Percentiles rank a stretch among this genome's conserved stretches.
These are phyloP conservation scores for Papilio glaucus DNA, from an alignment of 1,140 invertebrate species.

Conservation along the genomic window DNA sequence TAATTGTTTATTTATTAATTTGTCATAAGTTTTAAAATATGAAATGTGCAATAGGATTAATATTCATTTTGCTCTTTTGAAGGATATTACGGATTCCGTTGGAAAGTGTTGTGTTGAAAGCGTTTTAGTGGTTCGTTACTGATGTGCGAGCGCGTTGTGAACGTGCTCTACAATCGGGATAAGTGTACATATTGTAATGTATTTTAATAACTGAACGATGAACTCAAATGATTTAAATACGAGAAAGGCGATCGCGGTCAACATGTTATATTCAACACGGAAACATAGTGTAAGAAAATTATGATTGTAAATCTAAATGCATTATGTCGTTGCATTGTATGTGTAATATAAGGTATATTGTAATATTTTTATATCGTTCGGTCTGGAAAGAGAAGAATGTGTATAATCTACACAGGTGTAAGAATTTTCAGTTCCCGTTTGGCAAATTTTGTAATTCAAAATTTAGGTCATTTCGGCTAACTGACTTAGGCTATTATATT, in stretches of 20 bases:
- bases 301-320: conserved; percentile 77
- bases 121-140: neutral
- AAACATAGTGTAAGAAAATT: conserved; percentile 64
- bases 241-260: conserved; percentile 9
- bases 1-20: conserved; percentile 29
- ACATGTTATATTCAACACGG: conserved; percentile 42
- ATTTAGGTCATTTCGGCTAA: conserved; percentile 20
- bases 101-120: neutral
- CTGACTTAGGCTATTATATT: conserved; percentile 40
- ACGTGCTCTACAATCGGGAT: neutral
- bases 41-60: conserved; percentile 39
- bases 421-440: conserved; percentile 38
- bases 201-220: neutral
- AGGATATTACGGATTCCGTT: neutral
- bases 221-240: conserved; percentile 20
- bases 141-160: conserved; percentile 15
- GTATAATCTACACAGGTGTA: conserved; percentile 47
- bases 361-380: conserved; percentile 79
- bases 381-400: conserved; percentile 48
- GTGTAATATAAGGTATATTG: conserved; percentile 80
- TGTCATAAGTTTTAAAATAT: conserved; percentile 30
- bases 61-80: conserved; percentile 13
- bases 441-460: conserved; percentile 28
- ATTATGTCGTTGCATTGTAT: conserved; percentile 74
- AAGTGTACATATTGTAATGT: conserved; percentile 14